Evolutionary conservation across 2,113 vertebrate species (phyloP).

Genomic region (Sinocyclocheilus maitianheensis): DNA sequence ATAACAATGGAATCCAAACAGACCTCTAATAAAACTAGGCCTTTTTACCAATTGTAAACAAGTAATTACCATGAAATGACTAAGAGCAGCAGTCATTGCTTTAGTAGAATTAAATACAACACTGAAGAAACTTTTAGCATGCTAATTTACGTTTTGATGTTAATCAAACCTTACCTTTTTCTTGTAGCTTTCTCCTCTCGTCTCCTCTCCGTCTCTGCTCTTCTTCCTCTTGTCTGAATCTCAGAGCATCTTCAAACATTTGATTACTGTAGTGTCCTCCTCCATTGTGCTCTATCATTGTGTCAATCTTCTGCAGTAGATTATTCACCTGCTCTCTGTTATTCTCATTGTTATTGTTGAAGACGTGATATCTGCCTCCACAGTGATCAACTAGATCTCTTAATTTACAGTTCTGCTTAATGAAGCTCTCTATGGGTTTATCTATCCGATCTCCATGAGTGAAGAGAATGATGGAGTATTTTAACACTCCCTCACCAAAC

Average conservation of each 20-base stretch:
- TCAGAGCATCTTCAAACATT: neutral
- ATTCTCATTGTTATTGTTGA: neutral
- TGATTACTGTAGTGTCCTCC: neutral
- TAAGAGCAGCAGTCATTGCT: too few species aligned
- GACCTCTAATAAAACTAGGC: too few species aligned
- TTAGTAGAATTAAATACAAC: too few species aligned
- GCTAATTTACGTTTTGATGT: neutral
- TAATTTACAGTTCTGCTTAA: neutral
- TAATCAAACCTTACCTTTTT: neutral
- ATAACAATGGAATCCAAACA: too few species aligned
- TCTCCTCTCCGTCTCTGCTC: neutral
- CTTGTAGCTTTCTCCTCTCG: neutral
- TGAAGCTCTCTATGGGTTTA: neutral
- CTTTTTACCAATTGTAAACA: too few species aligned
- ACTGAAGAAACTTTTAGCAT: neutral
- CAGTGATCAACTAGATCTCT: neutral
- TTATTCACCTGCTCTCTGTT: neutral
- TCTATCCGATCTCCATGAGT: neutral
- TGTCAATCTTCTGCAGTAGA: too few species aligned
- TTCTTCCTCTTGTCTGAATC: neutral
- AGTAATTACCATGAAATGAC: too few species aligned
- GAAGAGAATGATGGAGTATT: neutral
- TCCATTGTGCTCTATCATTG: too few species aligned
- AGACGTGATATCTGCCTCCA: slow-evolving; percentile 6
- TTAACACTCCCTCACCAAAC: slow-evolving; percentile 32